Evolutionary conservation across 2,888 invertebrate species (phyloP), one percentile per base, ranked within the genome.

Genomic region (Cheilosia vernalis): DNA sequence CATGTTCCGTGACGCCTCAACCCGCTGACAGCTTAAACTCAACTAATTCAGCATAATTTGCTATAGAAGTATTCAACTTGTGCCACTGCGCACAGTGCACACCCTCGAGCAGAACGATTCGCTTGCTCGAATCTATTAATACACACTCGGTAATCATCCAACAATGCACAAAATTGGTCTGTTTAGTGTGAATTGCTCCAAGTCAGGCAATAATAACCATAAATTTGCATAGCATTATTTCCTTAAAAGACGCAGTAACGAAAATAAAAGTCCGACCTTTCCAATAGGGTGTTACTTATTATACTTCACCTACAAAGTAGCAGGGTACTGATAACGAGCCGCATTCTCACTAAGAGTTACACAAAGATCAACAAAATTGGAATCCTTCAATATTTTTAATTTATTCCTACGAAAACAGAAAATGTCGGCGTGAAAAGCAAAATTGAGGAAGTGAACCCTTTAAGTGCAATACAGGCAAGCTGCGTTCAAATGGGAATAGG

Each of bases 121-220:
- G 37, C 40, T 40, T 67, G n/a, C 64, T 79, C 69, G 79, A 79
- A 74, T 84, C 80, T 80, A 84, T 84, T 79, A 74, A 76, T 74
- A 76, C 44, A 55, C 64, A 69, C 53, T 73, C 56, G 60, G 64
- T 47, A 72, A 53, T 79, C 67, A 69, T 4, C 3, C 67, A 53
- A 53, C 30, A 79, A 84, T 27, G 80, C 80, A 70, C 64, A 60
- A 74, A 84, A 84, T 84, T 56, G 69, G 47, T 55, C 67, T 56
- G 40, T 64, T 42, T 49, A 33, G 53, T 40, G 33, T 56, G 79
- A 84, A 84, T 53, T 80, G 66, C 64, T 40, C 64, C 30, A 69
- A 80, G 84, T 79, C 84, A 84, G 84, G 84, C 74, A 66, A 84
- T 66, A 84, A 76, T 21, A 33, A 66, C 60, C 69, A 70, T 84